These are phyloP conservation scores for Oryzias javanicus DNA, from an alignment of 2,113 vertebrate genomes.

Conservation along the genomic window DNA sequence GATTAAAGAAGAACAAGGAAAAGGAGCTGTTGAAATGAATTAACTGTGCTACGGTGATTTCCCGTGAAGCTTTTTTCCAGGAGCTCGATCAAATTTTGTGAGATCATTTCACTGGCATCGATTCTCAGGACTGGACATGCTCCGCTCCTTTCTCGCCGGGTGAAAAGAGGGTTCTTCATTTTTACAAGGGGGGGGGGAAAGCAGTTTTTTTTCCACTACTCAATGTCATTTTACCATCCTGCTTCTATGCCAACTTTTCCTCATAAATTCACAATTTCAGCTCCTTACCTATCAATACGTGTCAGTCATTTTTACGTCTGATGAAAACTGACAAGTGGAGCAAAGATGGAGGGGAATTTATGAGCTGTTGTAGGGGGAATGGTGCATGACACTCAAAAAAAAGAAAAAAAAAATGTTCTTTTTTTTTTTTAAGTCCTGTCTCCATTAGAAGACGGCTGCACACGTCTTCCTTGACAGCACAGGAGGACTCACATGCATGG, in stretches of 20 bases:
- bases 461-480: constrained; percentile 22
- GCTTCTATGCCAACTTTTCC: constrained; percentile 23
- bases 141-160: constrained; percentile 31
- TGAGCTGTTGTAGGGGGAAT: constrained; percentile 56
- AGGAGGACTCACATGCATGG: constrained; percentile 28
- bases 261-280: constrained; percentile 28
- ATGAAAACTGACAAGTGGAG: constrained; percentile 31
- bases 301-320: constrained; percentile 34
- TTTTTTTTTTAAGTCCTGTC: constrained; percentile 23
- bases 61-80: constrained; percentile 38
- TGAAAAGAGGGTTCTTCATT: constrained; percentile 55
- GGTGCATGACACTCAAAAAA: constrained; percentile 42
- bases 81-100: constrained; percentile 41
- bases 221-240: constrained; percentile 41
- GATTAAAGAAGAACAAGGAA: constrained; percentile 24
- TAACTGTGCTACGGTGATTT: constrained; percentile 14
- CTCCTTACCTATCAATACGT: constrained; percentile 40
- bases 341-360: constrained; percentile 29
- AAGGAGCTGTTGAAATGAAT: constrained; percentile 15
- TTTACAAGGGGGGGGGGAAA: constrained; percentile 29
- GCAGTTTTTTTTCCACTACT: constrained; percentile 41
- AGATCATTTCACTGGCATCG: constrained; percentile 45
- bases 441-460: constrained; percentile 21
- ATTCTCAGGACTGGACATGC: constrained; percentile 62
- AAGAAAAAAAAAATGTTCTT: constrained; percentile 1